phyloP scores from a whole-genome alignment of 2,113 vertebrate genomes.

The Coptodon rendalli region DNA sequence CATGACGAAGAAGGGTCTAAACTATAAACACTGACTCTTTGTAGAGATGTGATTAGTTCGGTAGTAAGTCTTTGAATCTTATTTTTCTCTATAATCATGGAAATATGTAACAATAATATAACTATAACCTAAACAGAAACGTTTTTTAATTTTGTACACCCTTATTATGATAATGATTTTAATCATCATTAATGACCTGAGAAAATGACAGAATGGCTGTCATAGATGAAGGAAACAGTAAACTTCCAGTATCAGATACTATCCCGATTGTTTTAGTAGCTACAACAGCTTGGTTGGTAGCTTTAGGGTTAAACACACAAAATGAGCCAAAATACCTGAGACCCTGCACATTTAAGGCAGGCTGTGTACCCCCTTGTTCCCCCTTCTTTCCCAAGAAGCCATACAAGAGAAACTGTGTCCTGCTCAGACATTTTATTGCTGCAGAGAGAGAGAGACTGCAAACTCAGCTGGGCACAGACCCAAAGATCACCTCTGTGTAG shows the following conservation, averaged over 20 bases:
- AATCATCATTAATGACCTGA: not conserved
- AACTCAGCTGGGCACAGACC: not conserved
- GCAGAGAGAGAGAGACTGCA: not conserved
- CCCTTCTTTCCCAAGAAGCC: not conserved
- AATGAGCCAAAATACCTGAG: not conserved
- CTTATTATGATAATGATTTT: not conserved
- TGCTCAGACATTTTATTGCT: not conserved
- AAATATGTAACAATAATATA: not conserved
- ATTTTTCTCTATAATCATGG: not conserved
- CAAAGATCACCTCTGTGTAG: not conserved
- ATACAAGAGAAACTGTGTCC: not conserved
- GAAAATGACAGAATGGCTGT: not conserved
- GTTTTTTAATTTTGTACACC: rapidly evolving
- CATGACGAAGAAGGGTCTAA: not conserved
- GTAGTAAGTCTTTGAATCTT: rapidly evolving
- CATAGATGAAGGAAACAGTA: not conserved
- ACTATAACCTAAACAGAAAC: not conserved
- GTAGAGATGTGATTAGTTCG: not conserved
- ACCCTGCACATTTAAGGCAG: not conserved
- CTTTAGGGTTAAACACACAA: not conserved
- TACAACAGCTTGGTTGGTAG: not conserved
- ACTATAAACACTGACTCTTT: not conserved
- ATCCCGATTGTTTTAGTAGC: not conserved
- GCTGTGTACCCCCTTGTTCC: not conserved
- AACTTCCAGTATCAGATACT: not conserved